These are phyloP conservation scores for Julus scanicus DNA, from an alignment of 2,888 invertebrate genomes.

Conservation along the genomic window DNA sequence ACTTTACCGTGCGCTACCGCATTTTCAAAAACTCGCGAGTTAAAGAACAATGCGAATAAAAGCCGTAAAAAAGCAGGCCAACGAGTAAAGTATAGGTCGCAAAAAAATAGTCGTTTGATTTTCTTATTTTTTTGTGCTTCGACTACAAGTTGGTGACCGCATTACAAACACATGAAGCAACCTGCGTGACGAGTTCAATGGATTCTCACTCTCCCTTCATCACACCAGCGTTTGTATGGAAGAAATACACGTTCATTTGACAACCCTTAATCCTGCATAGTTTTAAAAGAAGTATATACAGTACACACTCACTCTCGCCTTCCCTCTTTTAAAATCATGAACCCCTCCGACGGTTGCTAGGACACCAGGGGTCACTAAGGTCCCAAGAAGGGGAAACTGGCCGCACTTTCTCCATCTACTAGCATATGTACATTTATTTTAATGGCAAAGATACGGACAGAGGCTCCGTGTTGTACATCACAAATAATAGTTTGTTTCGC, in stretches of 20 bases:
- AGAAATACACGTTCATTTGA: constrained; percentile 46
- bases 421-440: constrained; percentile 50
- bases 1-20: not conserved
- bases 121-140: not conserved
- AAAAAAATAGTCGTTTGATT: constrained; percentile 36
- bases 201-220: constrained; percentile 47
- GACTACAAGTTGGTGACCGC: constrained; percentile 50
- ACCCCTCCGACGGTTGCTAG: constrained; percentile 48
- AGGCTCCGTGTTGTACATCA: constrained; percentile 39
- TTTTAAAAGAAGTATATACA: constrained; percentile 44
- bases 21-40: constrained; percentile 5
- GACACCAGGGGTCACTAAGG: constrained; percentile 50
- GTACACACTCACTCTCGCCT: constrained; percentile 36
- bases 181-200: constrained; percentile 50
- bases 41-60: constrained; percentile 24
- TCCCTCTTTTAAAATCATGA: constrained; percentile 49
- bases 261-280: constrained; percentile 34
- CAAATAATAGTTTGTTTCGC: constrained; percentile 42
- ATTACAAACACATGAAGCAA: constrained; percentile 39
- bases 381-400: constrained; percentile 50
- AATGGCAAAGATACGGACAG: constrained; percentile 37
- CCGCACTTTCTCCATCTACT: constrained; percentile 48
- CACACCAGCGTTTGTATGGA: constrained; percentile 25
- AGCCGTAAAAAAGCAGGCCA: not conserved
- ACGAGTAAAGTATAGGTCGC: constrained; percentile 29